A percentile compares a stretch with the other conserved stretches of the same genome.
Evolutionary conservation across 2,888 invertebrate species (phyloP).

Genomic region (Limnephilus lunatus): DNA sequence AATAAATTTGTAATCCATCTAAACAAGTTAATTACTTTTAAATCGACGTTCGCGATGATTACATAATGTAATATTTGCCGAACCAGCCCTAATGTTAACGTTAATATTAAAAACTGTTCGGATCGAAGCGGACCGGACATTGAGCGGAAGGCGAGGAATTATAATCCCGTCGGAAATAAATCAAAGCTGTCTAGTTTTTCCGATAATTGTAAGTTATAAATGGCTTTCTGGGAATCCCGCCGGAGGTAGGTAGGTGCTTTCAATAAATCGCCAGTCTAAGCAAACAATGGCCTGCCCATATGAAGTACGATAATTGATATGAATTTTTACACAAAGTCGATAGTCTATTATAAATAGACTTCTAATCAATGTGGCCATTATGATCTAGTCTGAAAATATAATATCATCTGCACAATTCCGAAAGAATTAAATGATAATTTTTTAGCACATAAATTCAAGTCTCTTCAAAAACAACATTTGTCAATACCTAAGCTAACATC

Average conservation of each 20-base stretch:
- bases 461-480: too few species aligned
- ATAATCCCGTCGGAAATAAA: neutral
- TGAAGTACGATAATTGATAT: neutral
- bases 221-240: neutral
- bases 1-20: neutral
- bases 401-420: too few species aligned
- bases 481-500: too few species aligned
- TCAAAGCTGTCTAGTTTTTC: neutral
- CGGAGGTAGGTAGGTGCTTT: neutral
- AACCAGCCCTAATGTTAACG: neutral
- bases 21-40: neutral
- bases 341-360: neutral
- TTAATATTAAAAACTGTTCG: neutral
- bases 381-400: too few species aligned
- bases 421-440: too few species aligned
- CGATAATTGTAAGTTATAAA: neutral
- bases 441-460: too few species aligned
- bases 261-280: neutral
- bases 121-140: neutral
- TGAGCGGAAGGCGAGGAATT: neutral
- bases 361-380: neutral
- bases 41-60: neutral
- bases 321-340: neutral
- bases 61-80: neutral
- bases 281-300: neutral